Evolutionary conservation across 2,888 invertebrate genomes (phyloP).

Genomic region (Diabrotica balteata): DNA sequence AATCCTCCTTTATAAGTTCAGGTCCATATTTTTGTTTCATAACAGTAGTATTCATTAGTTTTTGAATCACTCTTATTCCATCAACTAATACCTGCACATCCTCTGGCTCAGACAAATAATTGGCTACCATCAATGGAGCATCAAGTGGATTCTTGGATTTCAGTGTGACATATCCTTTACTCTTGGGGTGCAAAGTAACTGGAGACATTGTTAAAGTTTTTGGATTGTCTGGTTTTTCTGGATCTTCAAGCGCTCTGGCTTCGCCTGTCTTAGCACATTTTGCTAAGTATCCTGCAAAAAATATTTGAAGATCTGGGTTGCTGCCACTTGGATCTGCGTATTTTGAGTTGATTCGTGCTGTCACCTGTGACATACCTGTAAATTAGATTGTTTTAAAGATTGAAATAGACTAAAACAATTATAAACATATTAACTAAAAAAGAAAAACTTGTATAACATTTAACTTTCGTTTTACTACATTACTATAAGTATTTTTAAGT

Average conservation of each 20-base stretch:
- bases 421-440: no score
- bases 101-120: conserved; percentile 74
- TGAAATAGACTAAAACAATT: no score
- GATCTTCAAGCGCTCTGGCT: conserved; percentile 57
- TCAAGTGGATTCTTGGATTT: conserved; percentile 72
- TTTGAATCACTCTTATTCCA: conserved; percentile 67
- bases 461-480: no score
- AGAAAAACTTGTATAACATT: no score
- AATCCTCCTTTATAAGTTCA: conserved; percentile 61
- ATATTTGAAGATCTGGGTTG: conserved; percentile 72
- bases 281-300: conserved; percentile 71
- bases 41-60: conserved; percentile 66
- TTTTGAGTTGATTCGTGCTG: conserved; percentile 69
- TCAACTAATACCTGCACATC: conserved; percentile 72
- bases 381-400: no score
- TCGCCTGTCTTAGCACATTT: conserved; percentile 66
- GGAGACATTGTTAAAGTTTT: conserved; percentile 63
- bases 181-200: conserved; percentile 71
- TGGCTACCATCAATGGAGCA: conserved; percentile 78
- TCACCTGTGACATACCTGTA: conserved; percentile 67
- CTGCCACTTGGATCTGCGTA: conserved; percentile 66
- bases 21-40: conserved; percentile 67
- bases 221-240: conserved; percentile 52
- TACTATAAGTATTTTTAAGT: no score
- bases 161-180: conserved; percentile 70